These are phyloP conservation scores for Enteromius fasciolatus DNA, from an alignment of 2,797 vertebrate species.

Conservation along the genomic window DNA sequence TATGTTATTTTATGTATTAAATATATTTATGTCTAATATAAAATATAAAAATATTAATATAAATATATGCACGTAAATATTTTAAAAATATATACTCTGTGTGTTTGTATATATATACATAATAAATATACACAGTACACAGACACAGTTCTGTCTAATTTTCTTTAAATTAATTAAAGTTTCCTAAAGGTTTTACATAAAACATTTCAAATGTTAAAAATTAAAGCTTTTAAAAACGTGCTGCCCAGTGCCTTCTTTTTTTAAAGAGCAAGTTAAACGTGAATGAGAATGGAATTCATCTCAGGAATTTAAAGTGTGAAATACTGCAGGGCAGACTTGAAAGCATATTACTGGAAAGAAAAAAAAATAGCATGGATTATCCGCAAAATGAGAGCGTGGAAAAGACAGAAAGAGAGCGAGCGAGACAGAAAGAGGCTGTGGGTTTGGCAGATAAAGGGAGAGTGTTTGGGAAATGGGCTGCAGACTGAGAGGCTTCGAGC, in stretches of 20 bases:
- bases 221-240: neutral
- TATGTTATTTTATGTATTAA: too few relatives aligned
- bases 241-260: neutral
- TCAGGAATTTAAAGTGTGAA: neutral
- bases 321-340: conserved; percentile 21
- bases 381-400: conserved; percentile 63
- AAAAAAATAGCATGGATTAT: conserved; percentile 39
- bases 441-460: conserved; percentile 38
- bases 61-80: too few relatives aligned
- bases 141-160: neutral
- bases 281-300: neutral
- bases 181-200: neutral
- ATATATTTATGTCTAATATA: too few relatives aligned
- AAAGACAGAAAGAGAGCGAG: conserved; percentile 48
- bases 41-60: too few relatives aligned
- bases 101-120: too few relatives aligned
- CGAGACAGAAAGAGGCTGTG: conserved; percentile 32
- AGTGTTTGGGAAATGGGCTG: conserved; percentile 45
- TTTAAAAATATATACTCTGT: too few relatives aligned
- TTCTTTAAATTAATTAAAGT: neutral
- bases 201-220: neutral
- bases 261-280: neutral
- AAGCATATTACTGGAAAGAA: conserved; percentile 26
- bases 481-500: conserved; percentile 41
- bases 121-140: neutral